Percentiles rank a stretch among this genome's conserved stretches.
Conservation (phyloP, 2,888 invertebrate species). For the Clivina fossor region DNA sequence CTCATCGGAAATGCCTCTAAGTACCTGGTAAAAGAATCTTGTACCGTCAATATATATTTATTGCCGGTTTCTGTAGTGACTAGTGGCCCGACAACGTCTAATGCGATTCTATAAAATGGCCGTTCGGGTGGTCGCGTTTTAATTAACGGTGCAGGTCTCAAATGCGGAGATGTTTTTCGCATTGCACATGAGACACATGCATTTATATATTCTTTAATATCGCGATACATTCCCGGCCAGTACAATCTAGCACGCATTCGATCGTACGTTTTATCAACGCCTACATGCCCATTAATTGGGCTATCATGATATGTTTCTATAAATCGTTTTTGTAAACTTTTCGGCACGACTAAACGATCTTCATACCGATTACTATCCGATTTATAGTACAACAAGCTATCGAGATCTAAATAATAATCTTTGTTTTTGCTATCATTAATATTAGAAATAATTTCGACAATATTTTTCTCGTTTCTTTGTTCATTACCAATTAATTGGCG, state of each 20-base stretch:
- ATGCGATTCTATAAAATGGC: background rate
- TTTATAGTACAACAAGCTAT: background rate
- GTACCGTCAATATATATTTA: slow-evolving; percentile 37
- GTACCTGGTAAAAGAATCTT: slow-evolving; percentile 37
- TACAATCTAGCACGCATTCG: background rate
- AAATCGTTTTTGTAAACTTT: background rate
- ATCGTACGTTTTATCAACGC: slow-evolving; percentile 1
- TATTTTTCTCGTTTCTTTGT: slow-evolving; percentile 1
- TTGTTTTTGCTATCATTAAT: background rate
- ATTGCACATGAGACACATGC: background rate
- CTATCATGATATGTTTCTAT: slow-evolving; percentile 8
- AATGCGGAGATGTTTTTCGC: slow-evolving; percentile 5
- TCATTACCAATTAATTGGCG: background rate
- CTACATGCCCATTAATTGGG: slow-evolving; percentile 4
- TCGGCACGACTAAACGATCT: slow-evolving; percentile 4
- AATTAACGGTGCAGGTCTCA: background rate
- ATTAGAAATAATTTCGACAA: background rate
- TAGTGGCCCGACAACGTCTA: slow-evolving; percentile 13
- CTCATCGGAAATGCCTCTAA: slow-evolving; percentile 38
- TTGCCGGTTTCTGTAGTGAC: slow-evolving; percentile 21
- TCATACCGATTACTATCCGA: background rate
- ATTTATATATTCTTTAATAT: background rate
- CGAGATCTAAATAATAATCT: slow-evolving; percentile 6
- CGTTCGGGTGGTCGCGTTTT: background rate
- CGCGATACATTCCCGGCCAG: background rate